Evolutionary conservation across 1,140 invertebrate genomes (phyloP).

Genomic region (Drosophila nasuta): DNA sequence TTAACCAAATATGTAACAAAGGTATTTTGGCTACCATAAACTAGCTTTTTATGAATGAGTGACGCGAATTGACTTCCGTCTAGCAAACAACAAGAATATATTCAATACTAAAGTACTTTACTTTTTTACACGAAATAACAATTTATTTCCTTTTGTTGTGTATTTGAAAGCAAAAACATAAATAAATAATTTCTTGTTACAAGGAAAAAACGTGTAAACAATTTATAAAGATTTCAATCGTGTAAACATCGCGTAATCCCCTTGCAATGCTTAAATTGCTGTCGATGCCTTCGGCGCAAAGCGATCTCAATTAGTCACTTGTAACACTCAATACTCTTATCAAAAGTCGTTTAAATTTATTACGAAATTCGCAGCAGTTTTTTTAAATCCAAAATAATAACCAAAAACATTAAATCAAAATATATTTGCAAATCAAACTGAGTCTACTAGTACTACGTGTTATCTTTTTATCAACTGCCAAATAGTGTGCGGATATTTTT

Average conservation of each 20-base stretch:
- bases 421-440: too few species aligned
- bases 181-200: constrained; percentile 10
- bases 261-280: constrained; percentile 1
- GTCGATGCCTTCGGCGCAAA: background rate
- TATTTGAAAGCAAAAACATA: background rate
- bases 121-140: too few species aligned
- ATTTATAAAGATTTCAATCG: background rate
- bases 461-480: background rate
- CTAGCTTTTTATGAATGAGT: constrained; percentile 18
- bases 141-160: background rate
- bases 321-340: background rate
- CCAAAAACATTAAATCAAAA: too few species aligned
- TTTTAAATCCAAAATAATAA: too few species aligned
- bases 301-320: background rate
- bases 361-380: too few species aligned
- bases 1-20: constrained; percentile 68
- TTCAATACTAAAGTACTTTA: background rate
- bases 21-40: constrained; percentile 53
- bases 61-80: constrained; percentile 64
- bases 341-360: background rate
- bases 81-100: constrained; percentile 18
- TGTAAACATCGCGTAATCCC: constrained; percentile 2
- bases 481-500: constrained; percentile 5
- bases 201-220: constrained; percentile 22
- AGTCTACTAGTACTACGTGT: too few species aligned